Base-by-base conservation (phyloP, 2,113 vertebrate genomes). In the Ciconia maguari region DNA sequence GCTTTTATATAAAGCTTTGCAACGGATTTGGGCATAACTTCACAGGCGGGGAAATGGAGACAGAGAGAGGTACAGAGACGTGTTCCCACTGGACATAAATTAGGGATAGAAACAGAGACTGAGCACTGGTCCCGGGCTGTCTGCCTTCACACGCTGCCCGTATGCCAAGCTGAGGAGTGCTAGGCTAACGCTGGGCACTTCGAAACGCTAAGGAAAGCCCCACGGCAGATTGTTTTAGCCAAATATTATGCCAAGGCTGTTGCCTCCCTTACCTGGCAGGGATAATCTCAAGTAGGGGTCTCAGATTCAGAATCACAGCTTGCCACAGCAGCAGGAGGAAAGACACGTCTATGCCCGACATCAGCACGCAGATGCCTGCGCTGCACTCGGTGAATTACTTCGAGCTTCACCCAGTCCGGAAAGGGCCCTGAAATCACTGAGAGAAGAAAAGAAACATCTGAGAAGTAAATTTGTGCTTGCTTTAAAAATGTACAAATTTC, bases 261-360 rank as follows among this genome's bases (percentile, higher is more conserved):
- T 48, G 48, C 65, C 26, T 54, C 60, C 52, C 42, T 42, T 15
- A 15, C 36, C 20, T 49, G 48, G 25, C 49, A 4, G 42, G 51
- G 54, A 9, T 7, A 30, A 36, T 3, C 61, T 48, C 70, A 11
- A n/a, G 10, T 1, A 11, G 2, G n/a, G 15, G 6, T 13, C 77
- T 71, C 6, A 2, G 15, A 26, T 17, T n/a, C 34, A 13, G 32
- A 42, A 24, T 4, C 66, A 19, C 27, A 42, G 1, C 5, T 6
- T 19, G n/a, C 61, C 22, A 2, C 2, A 30, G 55, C 42, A 1
- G 0, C 0, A 13, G 11, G 46, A 75, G 16, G 13, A 36, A 27
- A 71, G 81, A 27, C 0, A 1, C 3, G 0, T 79, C 51, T 27
- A 18, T 4, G 11, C 7, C 55, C 9, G 60, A 6, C 12, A 5